Conservation (phyloP, 2,797 vertebrate species). For the Pseudotriccus pelzelni region DNA sequence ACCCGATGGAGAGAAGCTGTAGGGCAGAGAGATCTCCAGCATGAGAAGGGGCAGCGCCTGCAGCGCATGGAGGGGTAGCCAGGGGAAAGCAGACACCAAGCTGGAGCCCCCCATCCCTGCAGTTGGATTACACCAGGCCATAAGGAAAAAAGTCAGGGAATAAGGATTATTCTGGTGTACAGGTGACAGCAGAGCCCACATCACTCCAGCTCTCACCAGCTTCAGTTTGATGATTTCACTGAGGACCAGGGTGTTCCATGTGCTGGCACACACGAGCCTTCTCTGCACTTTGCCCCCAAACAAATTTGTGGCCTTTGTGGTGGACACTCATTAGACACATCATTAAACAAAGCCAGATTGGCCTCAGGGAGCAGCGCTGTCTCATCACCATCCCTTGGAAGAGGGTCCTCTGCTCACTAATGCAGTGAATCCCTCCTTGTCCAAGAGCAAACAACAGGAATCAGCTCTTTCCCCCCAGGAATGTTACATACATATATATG, state of each 20-base stretch:
- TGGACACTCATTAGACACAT: rapidly evolving
- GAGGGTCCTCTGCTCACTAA: not conserved
- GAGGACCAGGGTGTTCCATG: rapidly evolving
- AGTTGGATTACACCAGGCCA: rapidly evolving
- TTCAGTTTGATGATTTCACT: not conserved
- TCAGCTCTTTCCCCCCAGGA: not conserved
- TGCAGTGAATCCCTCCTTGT: not conserved
- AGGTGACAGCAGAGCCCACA: not conserved
- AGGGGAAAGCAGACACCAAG: not conserved
- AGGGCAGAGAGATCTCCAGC: not conserved
- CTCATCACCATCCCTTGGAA: rapidly evolving
- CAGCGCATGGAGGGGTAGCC: rapidly evolving
- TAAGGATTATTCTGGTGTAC: not conserved
- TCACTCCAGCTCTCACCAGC: not conserved
- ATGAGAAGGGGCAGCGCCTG: not conserved
- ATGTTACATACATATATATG: rapidly evolving
- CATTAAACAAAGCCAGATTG: rapidly evolving
- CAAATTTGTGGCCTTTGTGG: not conserved
- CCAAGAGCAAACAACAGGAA: not conserved
- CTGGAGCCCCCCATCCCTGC: not conserved
- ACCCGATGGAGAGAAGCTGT: rapidly evolving
- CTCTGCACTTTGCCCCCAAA: rapidly evolving
- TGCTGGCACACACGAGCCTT: not conserved
- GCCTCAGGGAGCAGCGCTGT: not conserved
- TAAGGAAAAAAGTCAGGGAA: not conserved